phyloP scores from a whole-genome alignment of 1,140 invertebrate genomes.

The Nasonia longicornis region DNA sequence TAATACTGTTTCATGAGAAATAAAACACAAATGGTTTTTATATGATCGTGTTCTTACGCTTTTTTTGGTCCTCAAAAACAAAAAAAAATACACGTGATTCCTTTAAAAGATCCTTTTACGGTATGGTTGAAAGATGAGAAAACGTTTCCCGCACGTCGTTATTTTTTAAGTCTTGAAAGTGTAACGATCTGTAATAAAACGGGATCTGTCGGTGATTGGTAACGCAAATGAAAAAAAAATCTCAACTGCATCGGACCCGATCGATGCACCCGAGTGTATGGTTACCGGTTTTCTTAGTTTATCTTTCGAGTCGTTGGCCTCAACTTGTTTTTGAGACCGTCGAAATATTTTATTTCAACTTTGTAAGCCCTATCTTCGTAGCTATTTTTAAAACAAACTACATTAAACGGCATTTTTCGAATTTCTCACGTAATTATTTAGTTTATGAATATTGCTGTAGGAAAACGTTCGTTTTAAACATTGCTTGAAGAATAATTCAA shows the following conservation, averaged over 20 bases:
- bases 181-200: constrained; percentile 1
- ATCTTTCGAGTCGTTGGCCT: neutral
- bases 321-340: neutral
- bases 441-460: no score
- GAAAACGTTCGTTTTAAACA: no score
- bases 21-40: constrained; percentile 57
- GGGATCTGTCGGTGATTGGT: neutral
- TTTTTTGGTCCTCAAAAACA: neutral
- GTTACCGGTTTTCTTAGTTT: neutral
- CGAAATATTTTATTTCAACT: neutral
- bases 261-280: neutral
- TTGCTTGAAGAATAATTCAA: no score
- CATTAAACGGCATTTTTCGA: no score
- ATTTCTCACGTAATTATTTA: no score
- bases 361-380: neutral
- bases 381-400: neutral
- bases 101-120: no score
- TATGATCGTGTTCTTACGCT: constrained; percentile 9
- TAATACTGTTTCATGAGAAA: constrained; percentile 55
- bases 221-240: neutral
- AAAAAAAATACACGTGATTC: neutral
- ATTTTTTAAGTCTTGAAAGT: neutral
- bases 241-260: neutral
- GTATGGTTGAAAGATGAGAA: neutral
- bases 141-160: neutral